These are phyloP conservation scores for Abramis brama DNA, from an alignment of 2,113 vertebrate species.

Conservation along the genomic window DNA sequence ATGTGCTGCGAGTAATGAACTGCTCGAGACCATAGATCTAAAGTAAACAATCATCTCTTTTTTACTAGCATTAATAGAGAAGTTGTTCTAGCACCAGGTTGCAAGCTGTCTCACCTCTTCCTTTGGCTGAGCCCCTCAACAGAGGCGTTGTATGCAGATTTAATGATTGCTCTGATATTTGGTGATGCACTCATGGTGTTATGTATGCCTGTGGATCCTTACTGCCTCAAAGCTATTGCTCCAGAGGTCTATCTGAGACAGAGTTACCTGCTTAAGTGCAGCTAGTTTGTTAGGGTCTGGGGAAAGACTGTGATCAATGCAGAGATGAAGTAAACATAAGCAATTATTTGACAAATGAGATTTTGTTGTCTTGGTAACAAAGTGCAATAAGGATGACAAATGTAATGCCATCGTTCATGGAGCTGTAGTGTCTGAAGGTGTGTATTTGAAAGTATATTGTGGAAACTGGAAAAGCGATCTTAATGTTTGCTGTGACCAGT, in stretches of 20 bases:
- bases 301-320: conserved; percentile 6
- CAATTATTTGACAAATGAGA: neutral
- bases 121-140: neutral
- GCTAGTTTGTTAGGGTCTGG: neutral
- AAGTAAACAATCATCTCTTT: conserved; percentile 10
- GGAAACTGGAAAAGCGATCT: neutral
- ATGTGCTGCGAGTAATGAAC: neutral
- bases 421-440: neutral
- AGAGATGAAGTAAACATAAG: neutral
- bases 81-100: conserved; percentile 1
- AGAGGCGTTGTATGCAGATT: neutral
- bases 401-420: neutral
- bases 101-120: conserved; percentile 4
- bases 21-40: neutral
- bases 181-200: neutral
- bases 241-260: neutral
- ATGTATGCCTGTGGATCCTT: neutral
- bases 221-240: neutral
- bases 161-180: conserved; percentile 1
- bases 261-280: neutral
- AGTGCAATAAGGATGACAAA: neutral
- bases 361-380: conserved; percentile 13
- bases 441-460: neutral
- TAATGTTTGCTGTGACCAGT: neutral
- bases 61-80: neutral